A percentile compares a stretch with the other conserved stretches of the same genome.
Evolutionary conservation across 92 coral and sea anemone species (phyloP).

Genomic region (Anthopleura xanthogrammica): DNA sequence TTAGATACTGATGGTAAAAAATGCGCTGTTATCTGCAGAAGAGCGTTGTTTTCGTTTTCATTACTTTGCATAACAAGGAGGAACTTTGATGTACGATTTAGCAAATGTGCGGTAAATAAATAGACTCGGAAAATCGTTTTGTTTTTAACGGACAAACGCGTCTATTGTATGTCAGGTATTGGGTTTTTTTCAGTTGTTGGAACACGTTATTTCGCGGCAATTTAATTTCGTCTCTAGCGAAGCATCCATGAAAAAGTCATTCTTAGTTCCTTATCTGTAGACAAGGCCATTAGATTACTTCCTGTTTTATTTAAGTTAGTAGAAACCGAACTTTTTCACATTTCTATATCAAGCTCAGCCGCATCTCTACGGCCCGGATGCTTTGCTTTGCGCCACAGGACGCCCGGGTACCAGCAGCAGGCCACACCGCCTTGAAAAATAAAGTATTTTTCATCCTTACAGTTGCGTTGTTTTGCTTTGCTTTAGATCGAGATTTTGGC

Average conservation of each 20-base stretch:
- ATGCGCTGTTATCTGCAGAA: too few species aligned
- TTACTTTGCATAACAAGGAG: too few species aligned
- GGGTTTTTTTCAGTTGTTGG: too few species aligned
- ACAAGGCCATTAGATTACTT: background rate
- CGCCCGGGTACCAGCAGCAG: conserved; percentile 9
- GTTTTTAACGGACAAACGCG: background rate
- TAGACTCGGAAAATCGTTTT: background rate
- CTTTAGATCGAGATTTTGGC: too few species aligned
- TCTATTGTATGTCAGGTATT: too few species aligned
- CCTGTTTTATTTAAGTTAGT: background rate
- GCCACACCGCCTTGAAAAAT: background rate
- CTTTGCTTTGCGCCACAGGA: conserved; percentile 6
- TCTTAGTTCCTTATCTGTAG: background rate
- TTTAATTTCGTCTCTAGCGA: background rate
- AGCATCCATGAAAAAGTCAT: background rate
- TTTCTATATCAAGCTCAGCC: background rate
- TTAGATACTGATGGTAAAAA: too few species aligned
- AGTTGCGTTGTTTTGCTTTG: too few species aligned
- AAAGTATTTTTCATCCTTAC: background rate
- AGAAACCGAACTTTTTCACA: background rate
- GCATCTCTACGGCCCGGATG: background rate
- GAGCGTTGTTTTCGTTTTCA: too few species aligned
- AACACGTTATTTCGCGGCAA: too few species aligned
- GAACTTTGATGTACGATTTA: too few species aligned
- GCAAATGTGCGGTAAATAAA: too few species aligned